A percentile compares a stretch with the other conserved stretches of the same genome.
phyloP scores from a whole-genome alignment of 1,140 invertebrate genomes.

The Odontomachus brunneus region DNA sequence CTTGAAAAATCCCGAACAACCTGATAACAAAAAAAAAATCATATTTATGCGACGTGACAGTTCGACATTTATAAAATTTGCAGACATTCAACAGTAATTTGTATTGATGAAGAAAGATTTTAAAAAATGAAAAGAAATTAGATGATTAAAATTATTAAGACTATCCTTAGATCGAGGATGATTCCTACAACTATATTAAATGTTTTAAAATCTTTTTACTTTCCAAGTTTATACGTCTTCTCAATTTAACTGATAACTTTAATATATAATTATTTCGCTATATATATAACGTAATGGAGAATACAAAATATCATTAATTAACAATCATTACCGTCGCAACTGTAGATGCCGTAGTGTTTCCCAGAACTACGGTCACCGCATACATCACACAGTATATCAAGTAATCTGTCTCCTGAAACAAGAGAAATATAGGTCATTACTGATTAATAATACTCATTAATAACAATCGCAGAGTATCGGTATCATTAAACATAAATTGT shows the following conservation, averaged over 20 bases:
- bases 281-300: not conserved
- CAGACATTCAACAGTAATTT: not conserved
- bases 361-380: slow-evolving; percentile 98
- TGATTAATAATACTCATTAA: too few relatives aligned
- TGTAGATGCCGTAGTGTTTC: slow-evolving; percentile 99
- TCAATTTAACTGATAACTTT: slow-evolving; percentile 14
- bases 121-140: not conserved
- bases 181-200: not conserved
- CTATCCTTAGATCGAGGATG: not conserved
- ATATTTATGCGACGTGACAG: not conserved
- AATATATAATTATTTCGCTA: not conserved
- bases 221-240: not conserved
- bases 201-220: not conserved
- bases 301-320: slow-evolving; percentile 61
- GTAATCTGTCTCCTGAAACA: slow-evolving; percentile 93
- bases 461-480: too few relatives aligned
- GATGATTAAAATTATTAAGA: slow-evolving; percentile 7
- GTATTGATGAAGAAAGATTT: not conserved
- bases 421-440: slow-evolving; percentile 17
- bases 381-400: slow-evolving; percentile 98
- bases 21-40: slow-evolving; percentile 84
- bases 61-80: not conserved
- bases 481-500: not conserved
- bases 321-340: slow-evolving; percentile 94
- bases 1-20: slow-evolving; percentile 99